Evolutionary conservation across 2,797 vertebrate genomes (phyloP).

Genomic region (Emys orbicularis): DNA sequence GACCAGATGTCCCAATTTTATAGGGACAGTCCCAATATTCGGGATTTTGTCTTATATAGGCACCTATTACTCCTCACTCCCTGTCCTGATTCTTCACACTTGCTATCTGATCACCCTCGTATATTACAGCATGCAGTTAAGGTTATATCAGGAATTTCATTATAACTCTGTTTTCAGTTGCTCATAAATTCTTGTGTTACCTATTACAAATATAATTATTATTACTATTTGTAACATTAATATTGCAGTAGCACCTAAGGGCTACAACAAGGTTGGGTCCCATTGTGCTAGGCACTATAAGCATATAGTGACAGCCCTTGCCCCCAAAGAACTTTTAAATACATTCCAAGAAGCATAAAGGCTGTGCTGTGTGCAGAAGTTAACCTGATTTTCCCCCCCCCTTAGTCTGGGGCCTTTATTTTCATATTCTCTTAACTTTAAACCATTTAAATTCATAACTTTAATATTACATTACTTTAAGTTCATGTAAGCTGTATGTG

Average conservation of each 20-base stretch:
- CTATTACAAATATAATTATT: background rate
- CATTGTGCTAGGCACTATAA: background rate
- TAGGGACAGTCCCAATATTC: no score
- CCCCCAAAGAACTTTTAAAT: background rate
- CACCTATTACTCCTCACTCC: no score
- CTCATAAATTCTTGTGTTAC: background rate
- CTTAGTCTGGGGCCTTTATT: background rate
- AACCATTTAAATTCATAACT: background rate
- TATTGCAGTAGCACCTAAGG: background rate
- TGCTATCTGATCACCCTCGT: no score
- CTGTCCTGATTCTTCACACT: no score
- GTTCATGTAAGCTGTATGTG: background rate
- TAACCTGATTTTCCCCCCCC: background rate
- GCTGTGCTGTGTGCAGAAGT: background rate
- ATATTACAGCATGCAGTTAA: background rate
- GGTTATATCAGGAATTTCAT: background rate
- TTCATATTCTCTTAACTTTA: background rate
- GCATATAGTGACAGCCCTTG: background rate
- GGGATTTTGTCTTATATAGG: no score
- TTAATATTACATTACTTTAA: background rate
- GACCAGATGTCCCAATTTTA: no score
- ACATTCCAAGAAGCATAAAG: background rate
- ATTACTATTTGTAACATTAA: background rate
- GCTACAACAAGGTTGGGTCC: background rate
- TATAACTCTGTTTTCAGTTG: background rate